These are phyloP conservation scores for Petromus typicus DNA, from an alignment of 2,113 vertebrate species.

Conservation along the genomic window DNA sequence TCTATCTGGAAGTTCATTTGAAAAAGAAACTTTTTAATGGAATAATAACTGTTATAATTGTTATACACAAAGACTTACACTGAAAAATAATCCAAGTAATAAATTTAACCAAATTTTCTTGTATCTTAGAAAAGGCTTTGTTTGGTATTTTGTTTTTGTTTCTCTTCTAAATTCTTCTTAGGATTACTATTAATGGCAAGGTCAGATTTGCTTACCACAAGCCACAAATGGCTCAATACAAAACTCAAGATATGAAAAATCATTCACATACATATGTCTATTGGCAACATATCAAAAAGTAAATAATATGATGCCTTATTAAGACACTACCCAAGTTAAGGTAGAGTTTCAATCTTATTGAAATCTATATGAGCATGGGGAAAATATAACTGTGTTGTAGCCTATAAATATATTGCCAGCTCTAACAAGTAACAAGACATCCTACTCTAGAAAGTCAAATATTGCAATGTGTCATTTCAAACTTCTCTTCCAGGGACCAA, in stretches of 20 bases:
- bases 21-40: slow-evolving; percentile 54
- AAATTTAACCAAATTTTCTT: slow-evolving; percentile 9
- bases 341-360: slow-evolving; percentile 51
- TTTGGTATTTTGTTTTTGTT: slow-evolving; percentile 2
- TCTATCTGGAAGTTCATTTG: slow-evolving; percentile 41
- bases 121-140: not conserved
- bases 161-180: not conserved
- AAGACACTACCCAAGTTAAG: slow-evolving; percentile 20
- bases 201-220: slow-evolving; percentile 13
- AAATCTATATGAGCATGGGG: slow-evolving; percentile 14
- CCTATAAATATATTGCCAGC: slow-evolving; percentile 76
- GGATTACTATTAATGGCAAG: not conserved
- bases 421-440: slow-evolving; percentile 54
- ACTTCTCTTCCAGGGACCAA: slow-evolving; percentile 60
- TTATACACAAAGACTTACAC: not conserved
- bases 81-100: slow-evolving; percentile 39
- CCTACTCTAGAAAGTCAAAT: slow-evolving; percentile 71
- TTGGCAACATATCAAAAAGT: slow-evolving; percentile 24
- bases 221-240: not conserved
- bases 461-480: slow-evolving; percentile 69
- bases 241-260: slow-evolving; percentile 38
- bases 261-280: slow-evolving; percentile 24
- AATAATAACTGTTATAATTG: slow-evolving; percentile 12
- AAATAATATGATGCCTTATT: slow-evolving; percentile 12
- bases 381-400: slow-evolving; percentile 48